Evolutionary conservation across 35 echinoderm and acorn worm genomes (phyloP).

Genomic region (Diadema setosum): DNA sequence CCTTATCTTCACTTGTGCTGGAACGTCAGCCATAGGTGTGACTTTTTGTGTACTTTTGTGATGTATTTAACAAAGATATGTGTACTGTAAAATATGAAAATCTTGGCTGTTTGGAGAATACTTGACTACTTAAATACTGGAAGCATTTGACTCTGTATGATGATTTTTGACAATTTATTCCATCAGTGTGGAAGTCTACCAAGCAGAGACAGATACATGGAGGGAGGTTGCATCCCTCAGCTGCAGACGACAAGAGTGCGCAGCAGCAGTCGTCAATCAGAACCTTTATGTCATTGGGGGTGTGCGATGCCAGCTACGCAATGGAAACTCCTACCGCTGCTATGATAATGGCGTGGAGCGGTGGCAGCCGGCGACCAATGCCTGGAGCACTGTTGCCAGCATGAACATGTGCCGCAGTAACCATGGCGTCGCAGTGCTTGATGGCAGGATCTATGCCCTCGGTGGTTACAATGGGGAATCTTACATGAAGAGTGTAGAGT

Average conservation of each 20-base stretch:
- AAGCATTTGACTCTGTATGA: too few species aligned
- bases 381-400: slow-evolving; percentile 65
- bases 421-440: slow-evolving; percentile 82
- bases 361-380: slow-evolving; percentile 77
- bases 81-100: too few species aligned
- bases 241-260: slow-evolving; percentile 85
- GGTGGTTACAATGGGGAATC: slow-evolving; percentile 92
- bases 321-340: slow-evolving; percentile 54
- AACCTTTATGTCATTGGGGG: slow-evolving; percentile 90
- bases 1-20: too few species aligned
- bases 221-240: slow-evolving; percentile 79
- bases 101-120: too few species aligned
- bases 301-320: slow-evolving; percentile 63
- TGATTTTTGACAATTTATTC: too few species aligned
- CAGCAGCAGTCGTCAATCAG: slow-evolving; percentile 72
- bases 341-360: slow-evolving; percentile 85
- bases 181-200: slow-evolving; percentile 93
- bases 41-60: too few species aligned
- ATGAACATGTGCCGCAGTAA: slow-evolving; percentile 89
- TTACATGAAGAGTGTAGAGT: slow-evolving; percentile 92
- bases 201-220: slow-evolving; percentile 51
- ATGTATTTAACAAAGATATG: too few species aligned
- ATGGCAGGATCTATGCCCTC: slow-evolving; percentile 87
- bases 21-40: too few species aligned
- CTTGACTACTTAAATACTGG: too few species aligned